phyloP scores from a whole-genome alignment of 2,797 vertebrate genomes.

The Heteromormyrus szaboi region DNA sequence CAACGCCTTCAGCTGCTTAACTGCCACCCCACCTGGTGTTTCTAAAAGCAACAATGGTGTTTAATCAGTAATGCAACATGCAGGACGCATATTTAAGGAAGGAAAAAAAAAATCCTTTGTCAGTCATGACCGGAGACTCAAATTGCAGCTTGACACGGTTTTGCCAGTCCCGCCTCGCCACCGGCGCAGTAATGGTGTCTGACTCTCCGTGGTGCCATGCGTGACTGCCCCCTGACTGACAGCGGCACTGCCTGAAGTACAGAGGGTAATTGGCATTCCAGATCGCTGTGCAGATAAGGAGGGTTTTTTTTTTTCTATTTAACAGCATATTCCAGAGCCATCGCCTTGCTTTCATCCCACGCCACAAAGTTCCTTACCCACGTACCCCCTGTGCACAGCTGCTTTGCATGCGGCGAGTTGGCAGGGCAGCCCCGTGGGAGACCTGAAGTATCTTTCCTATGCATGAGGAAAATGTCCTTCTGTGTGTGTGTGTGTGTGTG shows the following conservation, averaged over 20 bases:
- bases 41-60: not conserved
- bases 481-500: slow-evolving; percentile 34
- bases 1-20: not conserved
- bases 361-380: slow-evolving; percentile 45
- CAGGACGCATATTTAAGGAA: not conserved
- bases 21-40: not conserved
- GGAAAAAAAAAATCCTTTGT: not conserved
- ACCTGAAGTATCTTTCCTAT: slow-evolving; percentile 62
- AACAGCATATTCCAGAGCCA: slow-evolving; percentile 43
- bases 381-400: slow-evolving; percentile 21
- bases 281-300: slow-evolving; percentile 62
- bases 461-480: slow-evolving; percentile 68
- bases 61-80: not conserved
- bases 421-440: slow-evolving; percentile 54
- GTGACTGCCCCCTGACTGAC: slow-evolving; percentile 55
- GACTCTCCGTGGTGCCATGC: slow-evolving; percentile 23
- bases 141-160: slow-evolving; percentile 37
- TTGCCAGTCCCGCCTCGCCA: slow-evolving; percentile 26
- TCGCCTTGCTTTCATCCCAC: slow-evolving; percentile 46
- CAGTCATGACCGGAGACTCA: slow-evolving; percentile 20
- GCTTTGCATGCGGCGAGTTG: slow-evolving; percentile 63
- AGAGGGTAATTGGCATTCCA: slow-evolving; percentile 69
- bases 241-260: slow-evolving; percentile 55
- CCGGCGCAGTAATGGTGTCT: slow-evolving; percentile 36
- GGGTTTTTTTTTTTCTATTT: slow-evolving; percentile 33